Conservation (phyloP, 1,140 invertebrate species). For the Hylaeus anthracinus region DNA sequence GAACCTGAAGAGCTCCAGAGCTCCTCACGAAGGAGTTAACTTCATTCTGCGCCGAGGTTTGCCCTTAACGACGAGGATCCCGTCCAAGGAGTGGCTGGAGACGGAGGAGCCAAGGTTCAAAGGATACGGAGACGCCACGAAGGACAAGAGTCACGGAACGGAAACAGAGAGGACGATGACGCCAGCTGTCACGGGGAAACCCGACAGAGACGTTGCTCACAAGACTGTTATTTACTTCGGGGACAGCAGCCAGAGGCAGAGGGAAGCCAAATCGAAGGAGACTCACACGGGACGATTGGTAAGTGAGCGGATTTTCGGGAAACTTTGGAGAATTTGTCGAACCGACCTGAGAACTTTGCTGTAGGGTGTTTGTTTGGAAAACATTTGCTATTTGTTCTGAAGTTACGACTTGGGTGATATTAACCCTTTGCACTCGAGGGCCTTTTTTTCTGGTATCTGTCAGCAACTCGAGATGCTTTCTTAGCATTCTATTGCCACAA, state of each 20-base stretch:
- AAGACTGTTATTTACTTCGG: constrained; percentile 88
- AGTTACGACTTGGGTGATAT: too few species aligned
- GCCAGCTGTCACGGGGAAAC: constrained; percentile 72
- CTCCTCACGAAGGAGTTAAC: constrained; percentile 75
- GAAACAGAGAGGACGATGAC: not conserved
- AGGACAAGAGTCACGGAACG: constrained; percentile 58
- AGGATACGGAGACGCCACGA: constrained; percentile 76
- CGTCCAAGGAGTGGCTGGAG: constrained; percentile 81
- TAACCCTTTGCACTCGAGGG: too few species aligned
- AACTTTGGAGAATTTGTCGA: too few species aligned
- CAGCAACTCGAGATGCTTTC: too few species aligned
- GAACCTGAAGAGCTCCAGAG: not conserved
- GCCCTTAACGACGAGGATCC: constrained; percentile 77
- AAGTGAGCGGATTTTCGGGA: too few species aligned
- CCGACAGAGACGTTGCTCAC: constrained; percentile 79
- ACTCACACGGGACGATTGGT: not conserved
- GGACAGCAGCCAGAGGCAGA: constrained; percentile 83
- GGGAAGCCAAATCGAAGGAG: constrained; percentile 45
- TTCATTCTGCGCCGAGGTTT: constrained; percentile 83
- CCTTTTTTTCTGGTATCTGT: too few species aligned
- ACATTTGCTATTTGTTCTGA: too few species aligned
- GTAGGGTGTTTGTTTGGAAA: too few species aligned
- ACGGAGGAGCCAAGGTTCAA: constrained; percentile 79
- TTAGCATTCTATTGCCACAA: too few species aligned
- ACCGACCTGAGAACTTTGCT: too few species aligned